Base-by-base conservation (phyloP, 2,888 invertebrate genomes). In the Chesias legatella region DNA sequence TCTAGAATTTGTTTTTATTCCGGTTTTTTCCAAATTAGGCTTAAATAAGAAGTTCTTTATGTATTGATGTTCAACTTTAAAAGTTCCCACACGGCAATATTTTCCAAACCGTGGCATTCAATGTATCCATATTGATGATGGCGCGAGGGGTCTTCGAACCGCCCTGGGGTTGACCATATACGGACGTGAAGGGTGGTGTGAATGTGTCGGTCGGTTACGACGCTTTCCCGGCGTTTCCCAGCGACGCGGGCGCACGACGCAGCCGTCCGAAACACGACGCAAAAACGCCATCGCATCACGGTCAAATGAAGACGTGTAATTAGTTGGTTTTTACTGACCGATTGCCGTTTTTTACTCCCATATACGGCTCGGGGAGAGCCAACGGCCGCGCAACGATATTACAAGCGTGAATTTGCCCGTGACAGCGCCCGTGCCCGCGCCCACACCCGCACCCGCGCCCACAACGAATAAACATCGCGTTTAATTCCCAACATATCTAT, bases 261-360 rank as follows among this genome's bases (percentile, higher is more conserved):
- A 17, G 13, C 71, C 63, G 63, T 53, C 71, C 73, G 80, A 73
- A 74, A 79, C 78, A 53, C 51, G 60, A 56, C 24, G 42, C 70
- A 73, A 82, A 84, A 85, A 80, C 78, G 65, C 47, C 64, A 57
- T 54, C 63, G 66, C 73, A 79, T 74, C 83, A 86, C 84, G 86
- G 78, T 84, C 81, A 84, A 86, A 86, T 86, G 86, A 82, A 86
- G 83, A 82, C 76, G 58, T 79, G 82, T 80, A 81, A 85, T 86
- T 85, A 79, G 72, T 67, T 63, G 63, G 65, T 80, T 81, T 82
- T 85, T 82, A 45, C 57, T 39, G 62, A 64, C 57, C 63, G 67
- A 77, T 76, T 68, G 73, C 60, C 56, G 62, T 62, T 72, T 75
- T 77, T 80, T 77, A 58, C 60, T 33, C 42, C 76, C 78, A 63